A percentile compares a stretch with the other conserved stretches of the same genome.
Evolutionary conservation across 2,888 invertebrate species (phyloP).

Genomic region (Thymelicus lineola): DNA sequence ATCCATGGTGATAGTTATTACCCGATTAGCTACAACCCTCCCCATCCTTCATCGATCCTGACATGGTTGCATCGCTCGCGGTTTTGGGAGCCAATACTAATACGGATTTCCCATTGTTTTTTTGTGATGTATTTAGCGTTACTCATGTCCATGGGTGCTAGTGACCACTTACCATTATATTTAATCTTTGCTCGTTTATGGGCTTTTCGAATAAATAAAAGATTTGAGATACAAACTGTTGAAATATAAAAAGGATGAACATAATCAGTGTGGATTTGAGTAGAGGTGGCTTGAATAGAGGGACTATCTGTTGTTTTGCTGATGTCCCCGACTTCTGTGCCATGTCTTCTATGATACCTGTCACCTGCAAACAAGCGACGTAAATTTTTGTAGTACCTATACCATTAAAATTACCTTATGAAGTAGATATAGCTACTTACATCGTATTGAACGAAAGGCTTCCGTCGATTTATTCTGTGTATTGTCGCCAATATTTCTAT

Average conservation of each 20-base stretch:
- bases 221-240: slow-evolving; percentile 75
- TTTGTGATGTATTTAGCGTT: no score
- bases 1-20: no score
- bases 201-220: not conserved
- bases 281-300: slow-evolving; percentile 80
- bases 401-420: not conserved
- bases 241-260: slow-evolving; percentile 77
- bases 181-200: no score
- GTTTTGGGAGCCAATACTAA: no score
- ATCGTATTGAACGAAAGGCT: slow-evolving; percentile 52
- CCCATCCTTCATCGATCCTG: no score
- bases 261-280: slow-evolving; percentile 79
- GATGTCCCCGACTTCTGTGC: slow-evolving; percentile 51
- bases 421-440: slow-evolving; percentile 48
- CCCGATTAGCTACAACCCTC: no score
- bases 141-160: no score
- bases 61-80: no score
- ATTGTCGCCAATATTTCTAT: slow-evolving; percentile 68
- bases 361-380: slow-evolving; percentile 51
- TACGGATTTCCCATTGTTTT: no score
- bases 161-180: no score
- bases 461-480: slow-evolving; percentile 59
- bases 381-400: not conserved
- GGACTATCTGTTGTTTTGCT: slow-evolving; percentile 69
- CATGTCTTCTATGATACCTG: slow-evolving; percentile 57